These are phyloP conservation scores for Ciconia nigra DNA, from an alignment of 2,797 vertebrate species.

Conservation along the genomic window DNA sequence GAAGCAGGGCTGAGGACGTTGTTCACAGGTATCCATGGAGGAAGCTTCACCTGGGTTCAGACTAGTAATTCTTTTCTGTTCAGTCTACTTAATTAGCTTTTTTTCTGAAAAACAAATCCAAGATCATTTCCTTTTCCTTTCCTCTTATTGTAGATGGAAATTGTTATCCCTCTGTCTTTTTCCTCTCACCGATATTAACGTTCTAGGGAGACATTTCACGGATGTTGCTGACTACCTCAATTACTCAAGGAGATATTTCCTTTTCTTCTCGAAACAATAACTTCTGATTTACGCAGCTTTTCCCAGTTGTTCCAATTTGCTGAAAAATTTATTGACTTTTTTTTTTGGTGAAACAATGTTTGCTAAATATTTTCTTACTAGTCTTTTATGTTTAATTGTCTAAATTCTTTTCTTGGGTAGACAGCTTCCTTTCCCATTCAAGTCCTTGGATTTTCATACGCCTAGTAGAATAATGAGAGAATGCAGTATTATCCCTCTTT, in stretches of 20 bases:
- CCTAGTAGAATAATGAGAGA: background rate
- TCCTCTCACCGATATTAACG: background rate
- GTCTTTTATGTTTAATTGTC: background rate
- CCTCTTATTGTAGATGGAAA: background rate
- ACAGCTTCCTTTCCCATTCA: background rate
- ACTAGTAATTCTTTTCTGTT: background rate
- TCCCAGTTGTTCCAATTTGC: background rate
- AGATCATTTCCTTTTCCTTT: background rate
- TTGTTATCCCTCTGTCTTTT: constrained; percentile 16
- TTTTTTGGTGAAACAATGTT: background rate
- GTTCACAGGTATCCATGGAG: background rate
- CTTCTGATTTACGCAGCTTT: background rate
- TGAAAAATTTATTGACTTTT: constrained; percentile 21
- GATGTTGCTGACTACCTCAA: constrained; percentile 11
- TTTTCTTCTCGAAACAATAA: constrained; percentile 19
- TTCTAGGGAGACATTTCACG: background rate
- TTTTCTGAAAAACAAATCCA: background rate
- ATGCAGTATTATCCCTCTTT: background rate
- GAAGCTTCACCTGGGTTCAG: background rate
- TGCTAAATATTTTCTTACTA: constrained; percentile 39
- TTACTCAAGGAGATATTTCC: constrained; percentile 1
- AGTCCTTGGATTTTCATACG: background rate
- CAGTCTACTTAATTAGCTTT: background rate
- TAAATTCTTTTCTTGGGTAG: background rate
- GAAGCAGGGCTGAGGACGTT: fast-evolving